Evolutionary conservation across 2,888 invertebrate genomes (phyloP), one percentile per base, ranked within the genome.

Genomic region (Podabrus alpinus): DNA sequence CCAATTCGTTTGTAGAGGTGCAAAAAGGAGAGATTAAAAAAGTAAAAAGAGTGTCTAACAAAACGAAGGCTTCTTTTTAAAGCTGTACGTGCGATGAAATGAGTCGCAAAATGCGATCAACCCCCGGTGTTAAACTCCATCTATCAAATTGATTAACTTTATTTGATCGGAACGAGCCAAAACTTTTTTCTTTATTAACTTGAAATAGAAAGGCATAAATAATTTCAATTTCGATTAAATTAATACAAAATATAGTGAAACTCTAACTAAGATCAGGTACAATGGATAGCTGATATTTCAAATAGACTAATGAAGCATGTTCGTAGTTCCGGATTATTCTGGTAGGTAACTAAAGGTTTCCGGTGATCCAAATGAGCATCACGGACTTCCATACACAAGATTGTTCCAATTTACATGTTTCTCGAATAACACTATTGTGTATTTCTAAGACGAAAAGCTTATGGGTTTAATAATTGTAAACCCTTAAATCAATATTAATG

Each of bases 241-340:
- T 45, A 45, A 45, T 7, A 45, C n/a, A 45, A n/a, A 66, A 71
- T 71, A 25, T 17, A 15, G 45, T 29, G 68, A 67, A 61, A 68
- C 45, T 72, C 67, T 29, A 17, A 60, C 45, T n/a, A n/a, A 45
- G 45, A 45, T 45, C n/a, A n/a, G 13, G 29, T 61, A 69, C 69
- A 73, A 73, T 73, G 45, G 73, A 69, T 73, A 21, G 69, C 67
- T 60, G 75, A 74, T 72, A 78, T 78, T 75, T 74, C 66, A 73
- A 69, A 70, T 62, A 64, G 72, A 72, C 78, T 78, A 78, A 76
- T 78, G 78, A 78, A 76, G 66, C 72, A 59, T 68, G 69, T 68
- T 67, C 64, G 68, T 24, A 68, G 66, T 75, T 75, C 77, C 74
- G 71, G 68, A 59, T 29, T 69, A 71, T 66, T 74, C 74, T 60